Evolutionary conservation across 2,888 invertebrate genomes (phyloP).

Genomic region (Drosophila longiperda): DNA sequence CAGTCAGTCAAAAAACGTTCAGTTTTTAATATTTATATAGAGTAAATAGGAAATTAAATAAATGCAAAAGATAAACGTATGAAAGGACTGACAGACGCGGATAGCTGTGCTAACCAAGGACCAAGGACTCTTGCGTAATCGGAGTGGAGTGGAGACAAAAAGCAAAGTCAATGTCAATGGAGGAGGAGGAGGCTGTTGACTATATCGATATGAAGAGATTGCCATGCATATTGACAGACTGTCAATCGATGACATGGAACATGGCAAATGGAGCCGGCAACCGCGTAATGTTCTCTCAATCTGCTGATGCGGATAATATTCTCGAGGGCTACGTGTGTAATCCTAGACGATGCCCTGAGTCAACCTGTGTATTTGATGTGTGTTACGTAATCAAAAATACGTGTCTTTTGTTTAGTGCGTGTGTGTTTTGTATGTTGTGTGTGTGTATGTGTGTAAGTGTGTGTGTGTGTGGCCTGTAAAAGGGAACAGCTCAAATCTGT

Average conservation of each 20-base stretch:
- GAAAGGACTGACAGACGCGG: not conserved
- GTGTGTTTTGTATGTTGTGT: slow-evolving; percentile 6
- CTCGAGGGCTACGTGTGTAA: slow-evolving; percentile 40
- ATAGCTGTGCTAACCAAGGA: not conserved
- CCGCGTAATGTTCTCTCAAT: slow-evolving; percentile 31
- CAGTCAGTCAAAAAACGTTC: slow-evolving; percentile 8
- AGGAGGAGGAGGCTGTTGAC: not conserved
- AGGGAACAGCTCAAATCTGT: not conserved
- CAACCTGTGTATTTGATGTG: slow-evolving; percentile 2
- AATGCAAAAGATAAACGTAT: slow-evolving; percentile 29
- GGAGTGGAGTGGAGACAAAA: slow-evolving; percentile 13
- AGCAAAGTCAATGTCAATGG: slow-evolving; percentile 5
- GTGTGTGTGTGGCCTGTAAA: not conserved
- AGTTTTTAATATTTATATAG: slow-evolving; percentile 17
- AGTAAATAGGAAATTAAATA: slow-evolving; percentile 67
- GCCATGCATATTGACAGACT: slow-evolving; percentile 36
- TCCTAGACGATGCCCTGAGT: slow-evolving; percentile 18
- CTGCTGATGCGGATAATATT: slow-evolving; percentile 44
- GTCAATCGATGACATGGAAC: slow-evolving; percentile 49
- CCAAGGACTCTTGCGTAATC: not conserved
- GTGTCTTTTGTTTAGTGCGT: slow-evolving; percentile 12
- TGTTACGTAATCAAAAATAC: not conserved
- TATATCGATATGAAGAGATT: slow-evolving; percentile 6
- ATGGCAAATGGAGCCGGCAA: slow-evolving; percentile 28
- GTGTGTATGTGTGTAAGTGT: slow-evolving; percentile 15